Base-by-base conservation (phyloP, 1,140 invertebrate genomes). In the Microplitis mediator region DNA sequence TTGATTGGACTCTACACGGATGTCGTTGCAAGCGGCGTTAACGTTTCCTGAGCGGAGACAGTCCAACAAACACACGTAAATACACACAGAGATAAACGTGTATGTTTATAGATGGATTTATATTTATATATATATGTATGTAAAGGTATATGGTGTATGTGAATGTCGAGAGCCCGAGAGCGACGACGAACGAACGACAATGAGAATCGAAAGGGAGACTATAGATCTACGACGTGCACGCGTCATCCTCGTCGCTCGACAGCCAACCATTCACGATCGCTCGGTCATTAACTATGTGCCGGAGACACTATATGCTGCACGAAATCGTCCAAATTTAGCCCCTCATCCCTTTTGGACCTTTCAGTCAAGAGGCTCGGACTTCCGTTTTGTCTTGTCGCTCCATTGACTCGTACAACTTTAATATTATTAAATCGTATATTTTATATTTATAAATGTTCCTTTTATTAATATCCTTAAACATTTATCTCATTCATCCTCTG, bases 41-140 rank as follows among this genome's bases (percentile, higher is more conserved):
- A 84, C 83, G 80, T 82, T 85, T 85, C 82, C 85, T 83, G 81
- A 78, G 73, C 74, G 75, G 77, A 79, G 78, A 79, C 75, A 77
- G 75, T 65, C 56, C 34, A 71, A 69, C 71, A 66, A 73, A 74
- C 54, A 73, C 36, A 75, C 75, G 69, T 67, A 65, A 35, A 54
- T 16, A 72, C 16, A 54, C 11, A 52, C 35, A 56, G 3, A 67
- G 13, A 66, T 68, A 74, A 62, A 74, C 71, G 36, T 45, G 67
- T 69, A 5, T 32, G 60, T 54, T 31, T 69, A 75, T 70, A 74
- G 71, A 74, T 74, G 60, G 32, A 74, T 68, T 76, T 75, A 23
- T 23, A 23, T 23, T 23, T 23, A 23, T 23, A 23, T 23, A 23
- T 23, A 23, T 23, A 23, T 23, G 2, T 23, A 23, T 23, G 23